A percentile compares a stretch with the other conserved stretches of the same genome.
These are phyloP conservation scores for Hipparchia semele DNA, from an alignment of 2,888 invertebrate species.

Conservation along the genomic window DNA sequence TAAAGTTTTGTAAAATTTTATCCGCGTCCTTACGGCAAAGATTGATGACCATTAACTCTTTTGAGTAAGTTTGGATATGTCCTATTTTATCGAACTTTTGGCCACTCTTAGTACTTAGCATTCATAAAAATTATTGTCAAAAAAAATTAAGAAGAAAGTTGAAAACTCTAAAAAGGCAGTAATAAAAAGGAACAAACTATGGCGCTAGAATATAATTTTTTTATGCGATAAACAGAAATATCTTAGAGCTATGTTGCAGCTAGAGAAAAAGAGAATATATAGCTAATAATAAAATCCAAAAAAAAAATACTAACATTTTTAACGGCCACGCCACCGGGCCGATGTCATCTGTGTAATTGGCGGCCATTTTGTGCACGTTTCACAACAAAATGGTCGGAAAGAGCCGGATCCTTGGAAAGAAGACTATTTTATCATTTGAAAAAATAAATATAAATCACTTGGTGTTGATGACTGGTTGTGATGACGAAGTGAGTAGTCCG, in stretches of 20 bases:
- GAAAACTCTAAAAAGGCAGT: too few relatives aligned
- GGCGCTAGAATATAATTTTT: too few relatives aligned
- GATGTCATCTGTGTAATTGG: slow-evolving; percentile 65
- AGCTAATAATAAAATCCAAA: neutral
- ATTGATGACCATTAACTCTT: too few relatives aligned
- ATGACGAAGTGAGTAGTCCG: slow-evolving; percentile 83
- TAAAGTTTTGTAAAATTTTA: neutral
- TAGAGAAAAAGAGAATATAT: too few relatives aligned
- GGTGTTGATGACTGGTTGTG: slow-evolving; percentile 41
- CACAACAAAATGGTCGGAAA: slow-evolving; percentile 51
- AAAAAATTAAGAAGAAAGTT: too few relatives aligned
- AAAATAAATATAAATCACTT: slow-evolving; percentile 40
- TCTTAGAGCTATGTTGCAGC: too few relatives aligned
- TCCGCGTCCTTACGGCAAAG: too few relatives aligned
- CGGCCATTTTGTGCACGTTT: slow-evolving; percentile 68
- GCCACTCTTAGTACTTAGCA: too few relatives aligned
- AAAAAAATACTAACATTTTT: slow-evolving; percentile 68
- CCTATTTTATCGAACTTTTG: too few relatives aligned
- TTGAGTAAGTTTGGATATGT: too few relatives aligned
- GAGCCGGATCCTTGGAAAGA: slow-evolving; percentile 13
- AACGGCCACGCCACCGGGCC: slow-evolving; percentile 74
- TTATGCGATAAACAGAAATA: neutral
- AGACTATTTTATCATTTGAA: slow-evolving; percentile 42
- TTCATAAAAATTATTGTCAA: too few relatives aligned
- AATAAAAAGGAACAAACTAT: too few relatives aligned